A percentile compares a stretch with the other conserved stretches of the same genome.
These are phyloP conservation scores for Boloria selene DNA, from an alignment of 2,888 invertebrate genomes.

Conservation along the genomic window DNA sequence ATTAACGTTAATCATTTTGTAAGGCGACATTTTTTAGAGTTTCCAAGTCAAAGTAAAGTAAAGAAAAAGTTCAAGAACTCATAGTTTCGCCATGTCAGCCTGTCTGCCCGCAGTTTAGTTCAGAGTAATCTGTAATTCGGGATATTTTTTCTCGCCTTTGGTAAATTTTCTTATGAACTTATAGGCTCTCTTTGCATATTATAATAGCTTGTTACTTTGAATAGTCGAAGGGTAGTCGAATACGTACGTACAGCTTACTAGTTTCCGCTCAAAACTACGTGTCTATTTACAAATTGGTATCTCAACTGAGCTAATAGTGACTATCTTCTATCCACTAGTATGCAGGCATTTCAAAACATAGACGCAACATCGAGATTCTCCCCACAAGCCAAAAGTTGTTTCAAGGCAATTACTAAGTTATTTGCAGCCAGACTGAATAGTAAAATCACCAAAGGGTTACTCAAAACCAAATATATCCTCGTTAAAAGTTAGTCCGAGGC, in stretches of 20 bases:
- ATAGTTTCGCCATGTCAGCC: too few relatives aligned
- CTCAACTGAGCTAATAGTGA: conserved; percentile 20
- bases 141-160: too few relatives aligned
- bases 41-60: too few relatives aligned
- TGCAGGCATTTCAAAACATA: conserved; percentile 47
- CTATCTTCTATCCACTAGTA: conserved; percentile 36
- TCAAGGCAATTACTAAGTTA: conserved; percentile 80
- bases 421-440: conserved; percentile 79
- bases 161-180: too few relatives aligned
- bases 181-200: too few relatives aligned
- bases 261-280: not conserved
- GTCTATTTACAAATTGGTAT: conserved; percentile 2
- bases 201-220: too few relatives aligned
- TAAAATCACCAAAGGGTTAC: conserved; percentile 80
- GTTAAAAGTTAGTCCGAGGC: conserved; percentile 79
- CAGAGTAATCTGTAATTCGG: too few relatives aligned
- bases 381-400: conserved; percentile 70
- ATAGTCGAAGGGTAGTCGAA: not conserved
- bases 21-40: too few relatives aligned
- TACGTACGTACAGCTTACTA: not conserved
- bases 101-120: too few relatives aligned
- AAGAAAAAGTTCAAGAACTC: too few relatives aligned
- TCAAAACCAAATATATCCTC: conserved; percentile 81
- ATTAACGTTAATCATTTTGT: too few relatives aligned
- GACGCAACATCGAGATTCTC: conserved; percentile 58